These are phyloP conservation scores for Porphyrio hochstetteri DNA, from an alignment of 2,113 vertebrate genomes.

Conservation along the genomic window DNA sequence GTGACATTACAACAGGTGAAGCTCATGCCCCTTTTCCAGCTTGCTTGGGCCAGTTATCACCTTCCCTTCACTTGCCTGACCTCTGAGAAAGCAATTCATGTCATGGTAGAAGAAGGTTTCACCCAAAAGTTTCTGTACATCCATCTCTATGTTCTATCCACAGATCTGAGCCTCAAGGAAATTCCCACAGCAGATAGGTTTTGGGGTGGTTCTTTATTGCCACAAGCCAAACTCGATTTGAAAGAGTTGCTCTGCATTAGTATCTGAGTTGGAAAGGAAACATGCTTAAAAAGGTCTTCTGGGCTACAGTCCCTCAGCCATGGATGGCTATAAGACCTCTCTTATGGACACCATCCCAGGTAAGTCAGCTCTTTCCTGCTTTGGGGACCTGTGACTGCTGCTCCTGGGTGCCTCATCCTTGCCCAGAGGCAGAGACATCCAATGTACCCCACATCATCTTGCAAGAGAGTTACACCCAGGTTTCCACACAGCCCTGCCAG, in stretches of 20 bases:
- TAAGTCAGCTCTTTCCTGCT: neutral
- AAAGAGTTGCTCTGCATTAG: neutral
- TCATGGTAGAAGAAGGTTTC: neutral
- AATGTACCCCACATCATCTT: accelerated
- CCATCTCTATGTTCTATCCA: neutral
- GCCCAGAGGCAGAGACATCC: neutral
- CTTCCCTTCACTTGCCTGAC: neutral
- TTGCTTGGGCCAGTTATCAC: neutral
- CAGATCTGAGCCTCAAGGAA: neutral
- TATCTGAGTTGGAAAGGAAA: neutral
- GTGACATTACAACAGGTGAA: neutral
- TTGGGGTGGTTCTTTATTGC: neutral
- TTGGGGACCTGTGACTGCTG: neutral
- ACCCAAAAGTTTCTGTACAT: neutral
- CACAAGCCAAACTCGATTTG: neutral
- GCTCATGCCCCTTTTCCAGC: neutral
- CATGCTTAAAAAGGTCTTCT: neutral
- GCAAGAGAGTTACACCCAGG: neutral
- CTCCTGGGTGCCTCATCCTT: neutral
- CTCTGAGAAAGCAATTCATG: neutral
- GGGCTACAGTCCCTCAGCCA: neutral
- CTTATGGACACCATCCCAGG: neutral
- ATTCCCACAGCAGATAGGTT: neutral
- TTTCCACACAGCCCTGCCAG: neutral
- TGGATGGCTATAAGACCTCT: neutral